phyloP scores from a whole-genome alignment of 2,113 vertebrate genomes.

The Siniperca knerii region DNA sequence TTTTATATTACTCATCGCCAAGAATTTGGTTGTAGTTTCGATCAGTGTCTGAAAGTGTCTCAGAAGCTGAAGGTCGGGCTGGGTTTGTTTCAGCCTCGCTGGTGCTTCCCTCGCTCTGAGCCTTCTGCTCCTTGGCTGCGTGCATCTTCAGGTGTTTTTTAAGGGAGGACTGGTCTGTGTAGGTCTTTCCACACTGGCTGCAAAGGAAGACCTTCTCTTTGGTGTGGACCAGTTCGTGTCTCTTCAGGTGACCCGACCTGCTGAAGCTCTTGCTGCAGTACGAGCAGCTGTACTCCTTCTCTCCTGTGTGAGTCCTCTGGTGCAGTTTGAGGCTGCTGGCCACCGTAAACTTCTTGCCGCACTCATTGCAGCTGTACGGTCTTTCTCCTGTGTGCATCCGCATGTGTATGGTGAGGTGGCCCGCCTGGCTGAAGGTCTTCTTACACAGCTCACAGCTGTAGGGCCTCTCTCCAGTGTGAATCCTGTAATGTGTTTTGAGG shows the following conservation, averaged over 20 bases:
- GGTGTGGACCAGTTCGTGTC: constrained; percentile 83
- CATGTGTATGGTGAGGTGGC: constrained; percentile 85
- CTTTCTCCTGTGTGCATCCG: constrained; percentile 84
- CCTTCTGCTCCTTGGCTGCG: constrained; percentile 32
- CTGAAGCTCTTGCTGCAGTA: constrained; percentile 84
- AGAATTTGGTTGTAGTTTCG: constrained; percentile 7
- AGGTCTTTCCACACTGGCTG: constrained; percentile 68
- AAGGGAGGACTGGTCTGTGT: constrained; percentile 73
- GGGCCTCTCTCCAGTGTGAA: constrained; percentile 84
- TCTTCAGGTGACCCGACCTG: constrained; percentile 80
- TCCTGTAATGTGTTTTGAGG: constrained; percentile 82
- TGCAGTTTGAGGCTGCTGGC: constrained; percentile 85
- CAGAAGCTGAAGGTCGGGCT: not conserved
- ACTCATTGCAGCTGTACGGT: constrained; percentile 81
- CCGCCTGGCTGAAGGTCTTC: constrained; percentile 84
- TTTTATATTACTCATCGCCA: not conserved
- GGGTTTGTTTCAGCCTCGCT: constrained; percentile 28
- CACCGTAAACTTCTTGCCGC: constrained; percentile 82
- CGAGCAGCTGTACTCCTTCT: constrained; percentile 81
- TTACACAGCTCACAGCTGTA: constrained; percentile 83
- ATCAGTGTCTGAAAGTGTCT: constrained; percentile 20
- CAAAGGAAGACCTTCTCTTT: constrained; percentile 77
- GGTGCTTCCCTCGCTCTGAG: constrained; percentile 29
- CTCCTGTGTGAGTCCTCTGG: constrained; percentile 82
- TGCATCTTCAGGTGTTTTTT: constrained; percentile 79